phyloP scores from a whole-genome alignment of 2,888 invertebrate species.

The Thera britannica region DNA sequence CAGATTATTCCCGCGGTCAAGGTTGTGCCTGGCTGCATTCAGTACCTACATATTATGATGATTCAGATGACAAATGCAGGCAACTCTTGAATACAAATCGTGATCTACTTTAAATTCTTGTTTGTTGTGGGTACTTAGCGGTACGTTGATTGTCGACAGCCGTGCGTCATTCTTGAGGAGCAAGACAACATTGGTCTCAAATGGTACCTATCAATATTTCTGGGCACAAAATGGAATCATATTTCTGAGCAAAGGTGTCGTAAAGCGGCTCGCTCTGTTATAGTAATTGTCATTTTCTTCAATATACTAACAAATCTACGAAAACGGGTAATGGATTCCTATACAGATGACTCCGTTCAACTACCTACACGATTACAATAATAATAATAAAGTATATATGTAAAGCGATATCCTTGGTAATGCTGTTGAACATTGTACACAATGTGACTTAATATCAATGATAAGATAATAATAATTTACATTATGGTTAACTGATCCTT shows the following conservation, averaged over 20 bases:
- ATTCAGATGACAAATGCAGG: slow-evolving; percentile 39
- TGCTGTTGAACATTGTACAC: slow-evolving; percentile 61
- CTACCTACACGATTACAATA: slow-evolving; percentile 53
- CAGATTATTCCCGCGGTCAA: slow-evolving; percentile 36
- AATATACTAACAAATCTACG: slow-evolving; percentile 57
- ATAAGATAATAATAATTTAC: slow-evolving; percentile 53
- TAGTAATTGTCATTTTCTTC: slow-evolving; percentile 61
- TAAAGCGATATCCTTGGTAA: slow-evolving; percentile 81
- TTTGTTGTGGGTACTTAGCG: slow-evolving; percentile 34
- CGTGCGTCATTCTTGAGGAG: slow-evolving; percentile 10
- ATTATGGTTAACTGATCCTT: slow-evolving; percentile 59
- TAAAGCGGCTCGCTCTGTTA: slow-evolving; percentile 49
- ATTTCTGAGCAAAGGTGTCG: slow-evolving; percentile 56
- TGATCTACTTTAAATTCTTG: slow-evolving; percentile 36
- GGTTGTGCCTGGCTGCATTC: slow-evolving; percentile 35
- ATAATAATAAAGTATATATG: slow-evolving; percentile 59
- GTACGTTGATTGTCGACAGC: slow-evolving; percentile 14
- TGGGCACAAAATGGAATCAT: slow-evolving; percentile 19
- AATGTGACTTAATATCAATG: slow-evolving; percentile 57
- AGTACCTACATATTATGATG: slow-evolving; percentile 27
- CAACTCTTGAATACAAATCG: slow-evolving; percentile 40
- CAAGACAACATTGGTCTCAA: slow-evolving; percentile 9
- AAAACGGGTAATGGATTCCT: slow-evolving; percentile 63
- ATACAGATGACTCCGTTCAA: slow-evolving; percentile 60
- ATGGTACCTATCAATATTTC: slow-evolving; percentile 8